Conservation (phyloP, 2,888 invertebrate genomes). For the Phania funesta region DNA sequence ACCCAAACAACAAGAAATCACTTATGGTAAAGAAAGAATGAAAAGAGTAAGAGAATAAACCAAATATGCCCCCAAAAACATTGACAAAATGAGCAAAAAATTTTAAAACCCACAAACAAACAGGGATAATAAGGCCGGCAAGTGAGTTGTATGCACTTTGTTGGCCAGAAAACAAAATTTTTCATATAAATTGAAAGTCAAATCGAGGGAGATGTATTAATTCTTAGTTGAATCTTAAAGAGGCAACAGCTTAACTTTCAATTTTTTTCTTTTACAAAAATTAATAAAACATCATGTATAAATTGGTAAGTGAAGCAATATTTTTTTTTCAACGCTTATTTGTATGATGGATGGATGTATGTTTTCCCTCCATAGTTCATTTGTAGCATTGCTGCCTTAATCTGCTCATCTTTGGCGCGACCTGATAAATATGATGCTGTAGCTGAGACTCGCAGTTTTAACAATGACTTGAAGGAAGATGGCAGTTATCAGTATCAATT, state of each 20-base stretch:
- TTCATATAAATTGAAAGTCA: constrained; percentile 58
- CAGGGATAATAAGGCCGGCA: not conserved
- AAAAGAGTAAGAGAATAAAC: constrained; percentile 9
- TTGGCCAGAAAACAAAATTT: constrained; percentile 32
- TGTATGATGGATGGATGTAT: too few species aligned
- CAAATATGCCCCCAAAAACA: constrained; percentile 18
- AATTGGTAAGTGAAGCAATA: constrained; percentile 57
- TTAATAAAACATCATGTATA: constrained; percentile 44
- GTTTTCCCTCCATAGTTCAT: constrained; percentile 69
- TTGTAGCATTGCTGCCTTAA: constrained; percentile 69
- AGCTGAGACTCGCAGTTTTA: constrained; percentile 78
- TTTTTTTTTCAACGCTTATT: too few species aligned
- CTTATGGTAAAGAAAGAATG: not conserved
- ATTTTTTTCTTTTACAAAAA: not conserved
- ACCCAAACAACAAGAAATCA: not conserved
- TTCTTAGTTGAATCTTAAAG: constrained; percentile 59
- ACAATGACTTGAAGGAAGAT: constrained; percentile 79
- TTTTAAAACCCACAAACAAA: constrained; percentile 10
- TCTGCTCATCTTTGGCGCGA: constrained; percentile 71
- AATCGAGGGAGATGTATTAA: constrained; percentile 54
- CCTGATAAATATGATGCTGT: constrained; percentile 73
- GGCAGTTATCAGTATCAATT: constrained; percentile 80
- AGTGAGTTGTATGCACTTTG: constrained; percentile 20
- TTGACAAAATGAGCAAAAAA: constrained; percentile 49
- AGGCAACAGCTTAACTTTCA: constrained; percentile 45